These are phyloP conservation scores for Pangasianodon hypophthalmus DNA, from an alignment of 2,113 vertebrate genomes.

Conservation along the genomic window DNA sequence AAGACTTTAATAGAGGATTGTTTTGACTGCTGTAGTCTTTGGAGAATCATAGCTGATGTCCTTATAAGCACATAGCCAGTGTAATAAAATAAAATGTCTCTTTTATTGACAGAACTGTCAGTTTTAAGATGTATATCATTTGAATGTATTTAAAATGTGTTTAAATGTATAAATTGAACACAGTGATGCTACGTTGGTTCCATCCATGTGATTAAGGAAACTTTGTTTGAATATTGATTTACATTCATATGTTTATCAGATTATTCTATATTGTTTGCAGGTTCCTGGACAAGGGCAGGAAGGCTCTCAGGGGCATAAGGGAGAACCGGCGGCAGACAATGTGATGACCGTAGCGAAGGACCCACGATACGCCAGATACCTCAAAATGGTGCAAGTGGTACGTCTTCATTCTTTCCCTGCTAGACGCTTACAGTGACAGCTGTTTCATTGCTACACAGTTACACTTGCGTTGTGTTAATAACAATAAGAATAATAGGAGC, in stretches of 20 bases:
- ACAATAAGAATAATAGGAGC: not conserved
- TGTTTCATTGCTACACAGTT: not conserved
- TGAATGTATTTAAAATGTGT: not conserved
- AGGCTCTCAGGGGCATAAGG: slow-evolving; percentile 49
- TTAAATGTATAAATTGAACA: not conserved
- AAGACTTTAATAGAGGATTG: too few relatives aligned
- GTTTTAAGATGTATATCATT: too few relatives aligned
- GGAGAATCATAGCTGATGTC: not conserved
- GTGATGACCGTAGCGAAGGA: slow-evolving; percentile 90
- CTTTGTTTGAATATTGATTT: not conserved
- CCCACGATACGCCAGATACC: slow-evolving; percentile 91
- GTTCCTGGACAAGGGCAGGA: slow-evolving; percentile 53
- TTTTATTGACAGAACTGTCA: too few relatives aligned
- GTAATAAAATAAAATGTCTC: not conserved
- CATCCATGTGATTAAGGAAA: not conserved
- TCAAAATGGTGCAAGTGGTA: slow-evolving; percentile 99
- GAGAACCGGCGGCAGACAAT: slow-evolving; percentile 72
- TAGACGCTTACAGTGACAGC: too few relatives aligned
- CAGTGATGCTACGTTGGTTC: not conserved
- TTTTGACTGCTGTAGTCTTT: too few relatives aligned
- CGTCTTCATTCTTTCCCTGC: slow-evolving; percentile 58
- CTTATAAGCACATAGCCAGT: not conserved
- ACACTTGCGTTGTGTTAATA: not conserved
- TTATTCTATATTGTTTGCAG: slow-evolving; percentile 49
- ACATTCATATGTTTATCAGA: not conserved